phyloP scores from a whole-genome alignment of 1,140 invertebrate species.

The Zophobas morio region DNA sequence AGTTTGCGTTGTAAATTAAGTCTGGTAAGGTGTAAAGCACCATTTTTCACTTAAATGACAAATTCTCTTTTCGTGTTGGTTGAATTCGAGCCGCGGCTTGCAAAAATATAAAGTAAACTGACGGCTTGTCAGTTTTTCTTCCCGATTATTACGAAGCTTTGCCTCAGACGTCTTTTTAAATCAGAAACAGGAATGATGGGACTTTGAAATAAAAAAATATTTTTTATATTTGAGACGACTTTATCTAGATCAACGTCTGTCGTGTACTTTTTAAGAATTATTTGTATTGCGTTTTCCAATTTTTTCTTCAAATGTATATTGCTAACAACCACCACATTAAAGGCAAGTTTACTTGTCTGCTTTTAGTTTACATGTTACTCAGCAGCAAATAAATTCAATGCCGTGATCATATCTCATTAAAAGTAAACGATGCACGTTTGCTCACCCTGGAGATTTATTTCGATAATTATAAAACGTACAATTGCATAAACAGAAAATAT shows the following conservation, averaged over 20 bases:
- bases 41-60: slow-evolving; percentile 39
- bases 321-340: too few relatives aligned
- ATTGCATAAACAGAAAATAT: slow-evolving; percentile 53
- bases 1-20: slow-evolving; percentile 46
- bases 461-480: slow-evolving; percentile 52
- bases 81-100: slow-evolving; percentile 19
- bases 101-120: slow-evolving; percentile 37
- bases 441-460: slow-evolving; percentile 37
- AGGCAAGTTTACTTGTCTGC: neutral
- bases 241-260: neutral
- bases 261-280: neutral
- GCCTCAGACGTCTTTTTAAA: slow-evolving; percentile 28
- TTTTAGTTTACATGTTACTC: neutral
- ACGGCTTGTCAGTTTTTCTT: slow-evolving; percentile 32
- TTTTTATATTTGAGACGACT: slow-evolving; percentile 5
- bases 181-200: slow-evolving; percentile 16
- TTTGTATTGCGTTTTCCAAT: neutral
- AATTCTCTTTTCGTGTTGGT: slow-evolving; percentile 32
- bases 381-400: slow-evolving; percentile 16
- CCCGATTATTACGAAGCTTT: slow-evolving; percentile 33
- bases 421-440: slow-evolving; percentile 22
- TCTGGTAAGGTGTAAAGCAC: slow-evolving; percentile 26
- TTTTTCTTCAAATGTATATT: too few relatives aligned
- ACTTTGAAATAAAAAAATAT: slow-evolving; percentile 27
- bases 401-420: slow-evolving; percentile 8